phyloP scores from a whole-genome alignment of 2,113 vertebrate genomes.

The Equus przewalskii region DNA sequence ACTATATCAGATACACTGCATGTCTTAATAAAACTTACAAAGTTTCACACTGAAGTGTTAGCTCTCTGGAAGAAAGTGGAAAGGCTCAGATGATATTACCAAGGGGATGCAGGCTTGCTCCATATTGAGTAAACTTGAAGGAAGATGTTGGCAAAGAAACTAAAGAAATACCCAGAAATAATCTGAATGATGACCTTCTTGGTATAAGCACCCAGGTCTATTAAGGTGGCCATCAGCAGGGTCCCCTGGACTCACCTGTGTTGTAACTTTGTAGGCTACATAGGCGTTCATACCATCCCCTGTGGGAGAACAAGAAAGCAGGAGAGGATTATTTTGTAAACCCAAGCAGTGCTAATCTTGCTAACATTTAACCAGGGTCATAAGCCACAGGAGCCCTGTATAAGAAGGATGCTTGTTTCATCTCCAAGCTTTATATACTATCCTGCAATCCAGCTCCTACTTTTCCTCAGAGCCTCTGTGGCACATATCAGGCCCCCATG shows the following conservation, averaged over 20 bases:
- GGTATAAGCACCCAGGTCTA: neutral
- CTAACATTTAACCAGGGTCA: conserved; percentile 34
- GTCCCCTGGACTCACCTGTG: conserved; percentile 90
- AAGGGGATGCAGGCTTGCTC: conserved; percentile 19
- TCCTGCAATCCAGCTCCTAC: conserved; percentile 22
- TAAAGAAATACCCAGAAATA: conserved; percentile 44
- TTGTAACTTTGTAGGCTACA: conserved; percentile 97
- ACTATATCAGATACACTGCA: neutral
- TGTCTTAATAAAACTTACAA: conserved; percentile 8
- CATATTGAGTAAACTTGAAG: conserved; percentile 24
- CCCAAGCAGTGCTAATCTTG: neutral
- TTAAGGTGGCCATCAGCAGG: neutral
- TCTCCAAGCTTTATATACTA: conserved; percentile 15
- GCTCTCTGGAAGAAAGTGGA: conserved; percentile 22
- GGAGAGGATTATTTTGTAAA: neutral
- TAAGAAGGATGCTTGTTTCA: conserved; percentile 35
- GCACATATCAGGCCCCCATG: neutral
- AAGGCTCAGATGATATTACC: conserved; percentile 55
- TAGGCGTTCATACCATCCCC: conserved; percentile 99
- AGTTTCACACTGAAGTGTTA: conserved; percentile 1
- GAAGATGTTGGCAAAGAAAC: conserved; percentile 56
- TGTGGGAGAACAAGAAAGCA: conserved; percentile 75
- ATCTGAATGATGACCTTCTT: conserved; percentile 28
- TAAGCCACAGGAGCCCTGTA: neutral
- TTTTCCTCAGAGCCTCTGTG: neutral